phyloP scores from a whole-genome alignment of 2,888 invertebrate species.

The Dasysyrphus albostriatus region DNA sequence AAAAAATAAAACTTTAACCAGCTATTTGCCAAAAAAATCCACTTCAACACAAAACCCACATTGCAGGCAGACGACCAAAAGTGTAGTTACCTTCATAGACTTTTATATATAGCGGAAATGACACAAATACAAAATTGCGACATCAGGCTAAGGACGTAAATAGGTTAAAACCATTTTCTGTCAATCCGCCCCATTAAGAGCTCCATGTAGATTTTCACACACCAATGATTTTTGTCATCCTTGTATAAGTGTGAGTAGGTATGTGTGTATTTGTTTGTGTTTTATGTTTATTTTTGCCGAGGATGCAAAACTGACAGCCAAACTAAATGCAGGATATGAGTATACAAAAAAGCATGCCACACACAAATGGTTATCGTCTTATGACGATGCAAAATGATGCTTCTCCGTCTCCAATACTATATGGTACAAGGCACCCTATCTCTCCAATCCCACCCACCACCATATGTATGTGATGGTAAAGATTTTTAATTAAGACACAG shows the following conservation, averaged over 20 bases:
- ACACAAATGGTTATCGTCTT: conserved; percentile 53
- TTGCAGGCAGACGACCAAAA: conserved; percentile 2
- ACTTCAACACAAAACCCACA: not conserved
- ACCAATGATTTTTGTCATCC: conserved; percentile 37
- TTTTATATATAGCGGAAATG: conserved; percentile 59
- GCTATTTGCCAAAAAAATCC: conserved; percentile 2
- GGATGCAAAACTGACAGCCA: conserved; percentile 22
- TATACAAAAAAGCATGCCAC: conserved; percentile 40
- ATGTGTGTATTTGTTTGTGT: not conserved
- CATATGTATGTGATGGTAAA: conserved; percentile 13
- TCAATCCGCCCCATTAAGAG: conserved; percentile 67
- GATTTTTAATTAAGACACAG: conserved; percentile 67
- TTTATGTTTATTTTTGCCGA: conserved; percentile 40
- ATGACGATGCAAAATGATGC: conserved; percentile 1
- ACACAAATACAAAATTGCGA: conserved; percentile 73
- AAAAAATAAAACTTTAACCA: conserved; percentile 1
- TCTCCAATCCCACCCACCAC: not conserved
- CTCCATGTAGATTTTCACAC: conserved; percentile 64
- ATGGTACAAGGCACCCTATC: too few species aligned
- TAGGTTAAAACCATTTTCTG: conserved; percentile 76
- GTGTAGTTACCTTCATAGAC: conserved; percentile 1
- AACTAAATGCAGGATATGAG: not conserved
- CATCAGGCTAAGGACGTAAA: conserved; percentile 71
- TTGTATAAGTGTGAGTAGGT: not conserved
- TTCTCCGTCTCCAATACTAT: not conserved